These are phyloP conservation scores for Anagrus nilaparvatae DNA, from an alignment of 1,140 invertebrate genomes.

Conservation along the genomic window DNA sequence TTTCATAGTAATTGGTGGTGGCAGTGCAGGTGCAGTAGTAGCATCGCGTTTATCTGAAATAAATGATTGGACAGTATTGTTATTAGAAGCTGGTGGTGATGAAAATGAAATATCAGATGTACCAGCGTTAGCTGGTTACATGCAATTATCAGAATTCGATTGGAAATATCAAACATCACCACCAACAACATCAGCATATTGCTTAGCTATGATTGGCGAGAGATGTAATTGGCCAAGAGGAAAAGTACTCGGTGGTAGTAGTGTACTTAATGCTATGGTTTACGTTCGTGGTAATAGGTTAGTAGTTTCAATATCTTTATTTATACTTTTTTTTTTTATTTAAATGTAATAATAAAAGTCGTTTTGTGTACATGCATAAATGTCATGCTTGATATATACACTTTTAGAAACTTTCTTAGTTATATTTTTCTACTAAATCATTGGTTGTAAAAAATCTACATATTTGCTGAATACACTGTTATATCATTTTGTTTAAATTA, in stretches of 20 bases:
- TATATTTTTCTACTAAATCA: too few species aligned
- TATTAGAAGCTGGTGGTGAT: conserved; percentile 75
- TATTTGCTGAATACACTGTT: too few species aligned
- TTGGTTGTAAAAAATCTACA: too few species aligned
- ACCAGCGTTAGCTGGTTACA: conserved; percentile 63
- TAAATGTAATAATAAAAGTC: too few species aligned
- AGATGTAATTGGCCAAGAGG: conserved; percentile 81
- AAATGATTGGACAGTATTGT: conserved; percentile 65
- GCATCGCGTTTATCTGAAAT: conserved; percentile 78
- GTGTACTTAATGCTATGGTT: conserved; percentile 90
- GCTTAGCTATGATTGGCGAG: conserved; percentile 72
- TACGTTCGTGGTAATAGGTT: conserved; percentile 83
- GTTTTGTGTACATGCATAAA: too few species aligned
- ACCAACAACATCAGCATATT: conserved; percentile 61
- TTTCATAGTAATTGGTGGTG: conserved; percentile 80
- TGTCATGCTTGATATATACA: too few species aligned
- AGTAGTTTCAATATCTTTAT: too few species aligned
- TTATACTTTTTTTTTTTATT: too few species aligned
- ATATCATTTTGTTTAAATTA: too few species aligned
- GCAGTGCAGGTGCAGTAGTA: conserved; percentile 85
- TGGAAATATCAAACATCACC: conserved; percentile 89
- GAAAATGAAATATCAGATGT: conserved; percentile 73
- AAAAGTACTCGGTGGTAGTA: conserved; percentile 85
- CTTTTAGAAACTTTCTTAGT: too few species aligned
- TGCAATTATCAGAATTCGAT: conserved; percentile 71